Evolutionary conservation across 2,797 vertebrate species (phyloP).

Genomic region (Florisuga fusca): DNA sequence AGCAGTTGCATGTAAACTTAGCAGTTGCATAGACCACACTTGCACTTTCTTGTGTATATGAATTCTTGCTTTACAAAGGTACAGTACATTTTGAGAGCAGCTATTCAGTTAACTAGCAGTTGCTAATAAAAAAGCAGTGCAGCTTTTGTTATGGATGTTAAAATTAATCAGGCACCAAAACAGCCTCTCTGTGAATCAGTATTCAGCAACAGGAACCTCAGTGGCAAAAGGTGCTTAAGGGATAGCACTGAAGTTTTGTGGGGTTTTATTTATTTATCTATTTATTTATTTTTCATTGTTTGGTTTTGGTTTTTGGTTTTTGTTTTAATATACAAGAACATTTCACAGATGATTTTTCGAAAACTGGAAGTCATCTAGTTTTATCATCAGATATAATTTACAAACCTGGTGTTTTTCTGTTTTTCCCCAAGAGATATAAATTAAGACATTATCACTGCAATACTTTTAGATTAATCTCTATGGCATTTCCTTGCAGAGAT

Average conservation of each 20-base stretch:
- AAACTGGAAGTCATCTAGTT: background rate
- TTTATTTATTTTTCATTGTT: too few species aligned
- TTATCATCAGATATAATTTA: constrained; percentile 15
- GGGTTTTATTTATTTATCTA: too few species aligned
- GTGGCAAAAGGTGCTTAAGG: constrained; percentile 27
- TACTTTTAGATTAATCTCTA: background rate
- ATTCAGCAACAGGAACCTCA: background rate
- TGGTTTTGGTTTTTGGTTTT: background rate
- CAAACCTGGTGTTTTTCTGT: constrained; percentile 17
- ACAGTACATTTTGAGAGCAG: background rate
- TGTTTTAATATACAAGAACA: background rate
- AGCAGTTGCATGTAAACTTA: background rate
- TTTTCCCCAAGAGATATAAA: constrained; percentile 26
- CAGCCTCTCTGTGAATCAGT: background rate
- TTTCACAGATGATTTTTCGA: constrained; percentile 46
- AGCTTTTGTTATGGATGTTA: background rate
- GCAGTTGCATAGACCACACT: background rate
- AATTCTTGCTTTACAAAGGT: constrained; percentile 32
- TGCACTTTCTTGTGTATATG: background rate
- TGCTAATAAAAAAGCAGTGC: background rate
- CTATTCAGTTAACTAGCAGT: background rate
- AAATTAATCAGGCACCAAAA: constrained; percentile 4
- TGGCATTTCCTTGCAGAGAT: background rate
- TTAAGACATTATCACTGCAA: constrained; percentile 34
- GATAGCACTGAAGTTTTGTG: background rate